Evolutionary conservation across 2,888 invertebrate genomes (phyloP).

Genomic region (Epirrhoe alternata): DNA sequence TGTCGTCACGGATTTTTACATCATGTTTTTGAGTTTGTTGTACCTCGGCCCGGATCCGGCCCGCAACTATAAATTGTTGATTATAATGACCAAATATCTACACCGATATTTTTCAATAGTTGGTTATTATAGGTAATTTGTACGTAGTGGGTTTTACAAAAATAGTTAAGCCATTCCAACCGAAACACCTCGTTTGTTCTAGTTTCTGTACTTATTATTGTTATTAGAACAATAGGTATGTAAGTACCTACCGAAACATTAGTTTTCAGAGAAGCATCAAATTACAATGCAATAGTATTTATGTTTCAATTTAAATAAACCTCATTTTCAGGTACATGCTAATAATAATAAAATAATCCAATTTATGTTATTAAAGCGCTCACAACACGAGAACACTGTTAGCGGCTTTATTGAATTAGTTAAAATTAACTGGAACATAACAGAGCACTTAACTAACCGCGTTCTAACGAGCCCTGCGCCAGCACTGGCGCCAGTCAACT

Average conservation of each 20-base stretch:
- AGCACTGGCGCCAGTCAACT: neutral
- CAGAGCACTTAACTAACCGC: constrained; percentile 39
- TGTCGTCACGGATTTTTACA: no score
- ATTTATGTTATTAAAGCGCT: constrained; percentile 5
- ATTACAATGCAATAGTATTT: neutral
- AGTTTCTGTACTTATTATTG: neutral
- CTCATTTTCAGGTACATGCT: neutral
- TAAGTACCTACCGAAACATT: neutral
- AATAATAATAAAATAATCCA: constrained; percentile 13
- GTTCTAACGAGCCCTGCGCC: constrained; percentile 15
- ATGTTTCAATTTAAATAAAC: constrained; percentile 1
- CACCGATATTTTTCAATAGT: neutral
- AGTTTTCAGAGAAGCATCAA: neutral
- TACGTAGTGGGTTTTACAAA: neutral
- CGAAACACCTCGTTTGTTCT: neutral
- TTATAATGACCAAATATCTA: neutral
- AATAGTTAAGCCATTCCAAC: neutral
- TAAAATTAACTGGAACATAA: constrained; percentile 35
- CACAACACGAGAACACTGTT: constrained; percentile 26
- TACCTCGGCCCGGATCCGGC: neutral
- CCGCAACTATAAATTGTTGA: neutral
- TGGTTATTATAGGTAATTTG: neutral
- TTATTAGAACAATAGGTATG: no score
- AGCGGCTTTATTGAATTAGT: constrained; percentile 22
- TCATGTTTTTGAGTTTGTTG: no score